These are phyloP conservation scores for Glandiceps talaboti DNA, from an alignment of 53 echinoderm and acorn worm species.

Conservation along the genomic window DNA sequence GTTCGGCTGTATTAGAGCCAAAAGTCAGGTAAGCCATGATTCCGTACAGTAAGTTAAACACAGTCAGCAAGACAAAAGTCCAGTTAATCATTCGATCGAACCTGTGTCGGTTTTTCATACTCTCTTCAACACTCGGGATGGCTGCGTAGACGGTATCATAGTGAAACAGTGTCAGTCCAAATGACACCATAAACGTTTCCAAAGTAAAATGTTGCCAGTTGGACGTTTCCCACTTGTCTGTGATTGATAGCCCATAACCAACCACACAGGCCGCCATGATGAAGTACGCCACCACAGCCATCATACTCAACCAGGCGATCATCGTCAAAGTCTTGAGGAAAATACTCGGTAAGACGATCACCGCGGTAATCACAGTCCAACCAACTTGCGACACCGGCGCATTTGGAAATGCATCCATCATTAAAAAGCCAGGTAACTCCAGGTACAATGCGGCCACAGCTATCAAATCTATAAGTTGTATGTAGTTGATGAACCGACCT, in stretches of 20 bases:
- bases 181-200: background rate
- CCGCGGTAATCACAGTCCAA: background rate
- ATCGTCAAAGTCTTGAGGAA: background rate
- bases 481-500: background rate
- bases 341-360: background rate
- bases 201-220: background rate
- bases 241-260: background rate
- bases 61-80: background rate
- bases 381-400: background rate
- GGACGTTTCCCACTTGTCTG: background rate
- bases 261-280: background rate
- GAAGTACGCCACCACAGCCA: background rate
- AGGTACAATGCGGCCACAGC: background rate
- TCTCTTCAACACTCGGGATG: background rate
- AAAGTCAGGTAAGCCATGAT: background rate
- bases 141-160: background rate
- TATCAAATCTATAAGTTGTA: background rate
- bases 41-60: background rate
- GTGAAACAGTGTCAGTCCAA: background rate
- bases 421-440: background rate
- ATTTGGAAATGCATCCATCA: background rate
- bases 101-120: background rate
- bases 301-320: background rate
- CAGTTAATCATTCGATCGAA: background rate
- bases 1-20: background rate